Evolutionary conservation across 2,113 vertebrate genomes (phyloP), one percentile per base, ranked within the genome.

Genomic region (Rhineura floridana): DNA sequence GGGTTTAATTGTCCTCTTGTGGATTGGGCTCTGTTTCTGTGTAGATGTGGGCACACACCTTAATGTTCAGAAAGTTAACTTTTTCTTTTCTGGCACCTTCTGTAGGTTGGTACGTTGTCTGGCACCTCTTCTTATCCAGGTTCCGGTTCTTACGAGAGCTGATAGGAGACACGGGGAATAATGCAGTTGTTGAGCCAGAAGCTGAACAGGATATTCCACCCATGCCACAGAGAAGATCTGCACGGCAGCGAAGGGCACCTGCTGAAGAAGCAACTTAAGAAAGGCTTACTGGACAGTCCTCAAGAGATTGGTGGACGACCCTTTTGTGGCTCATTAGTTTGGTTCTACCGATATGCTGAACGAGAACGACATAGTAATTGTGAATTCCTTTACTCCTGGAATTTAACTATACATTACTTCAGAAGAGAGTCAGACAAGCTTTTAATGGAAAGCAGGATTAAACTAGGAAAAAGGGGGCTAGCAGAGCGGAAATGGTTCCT

Each of bases 61-160:
- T 86, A 62, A 11, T 36, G 9, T 67, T 19, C 90, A 89, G 72
- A 90, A 78, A 93, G 13, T 82, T n/a, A 3, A 55, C 7, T 86
- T 55, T 87, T 50, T 50, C 76, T 84, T 77, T 82, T 69, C 85
- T 81, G 93, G 90, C 91, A 9, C 94, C 48, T 94, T 59, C 76
- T 94, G 23, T 95, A 99, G 99, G 99, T 91, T 99, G 99, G 99
- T 99, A 98, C 89, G 98, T 99, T 90, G 98, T 99, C 87, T 99
- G 99, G 99, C 98, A 99, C 86, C 97, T 99, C 86, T 99, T 99
- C 96, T 92, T 99, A 91, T 99, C 98, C 52, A 99, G 99, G 96
- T 99, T 99, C 96, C 99, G 99, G 96, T 99, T 99, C 96, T 97
- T 99, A 89, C 97, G 99, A 44, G 99, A 99, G 92, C 96, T 99